These are phyloP conservation scores for Agelastica alni DNA, from an alignment of 2,888 invertebrate genomes.

Conservation along the genomic window DNA sequence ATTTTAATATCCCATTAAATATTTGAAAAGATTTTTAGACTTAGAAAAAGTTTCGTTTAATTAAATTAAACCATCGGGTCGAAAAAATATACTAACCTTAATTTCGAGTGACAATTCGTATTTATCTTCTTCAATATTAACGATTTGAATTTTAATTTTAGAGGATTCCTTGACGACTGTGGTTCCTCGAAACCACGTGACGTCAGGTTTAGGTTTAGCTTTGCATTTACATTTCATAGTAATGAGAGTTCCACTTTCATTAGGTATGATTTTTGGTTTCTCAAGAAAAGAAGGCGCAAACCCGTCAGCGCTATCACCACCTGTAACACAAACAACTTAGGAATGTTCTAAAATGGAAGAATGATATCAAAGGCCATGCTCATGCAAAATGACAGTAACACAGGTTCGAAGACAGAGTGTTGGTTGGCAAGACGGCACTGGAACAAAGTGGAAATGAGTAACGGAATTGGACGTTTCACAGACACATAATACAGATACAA, in stretches of 20 bases:
- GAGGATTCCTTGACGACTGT: conserved; percentile 82
- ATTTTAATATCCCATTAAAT: too few relatives aligned
- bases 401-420: conserved; percentile 43
- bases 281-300: conserved; percentile 97
- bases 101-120: conserved; percentile 86
- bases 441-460: conserved; percentile 47
- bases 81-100: conserved; percentile 63
- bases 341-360: conserved; percentile 41
- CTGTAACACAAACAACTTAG: conserved; percentile 60
- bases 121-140: conserved; percentile 78
- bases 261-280: conserved; percentile 98
- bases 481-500: conserved; percentile 38
- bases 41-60: too few relatives aligned
- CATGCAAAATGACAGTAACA: conserved; percentile 54
- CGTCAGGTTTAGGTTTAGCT: conserved; percentile 92
- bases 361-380: conserved; percentile 54
- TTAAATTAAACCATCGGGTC: too few relatives aligned
- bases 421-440: conserved; percentile 44
- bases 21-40: too few relatives aligned
- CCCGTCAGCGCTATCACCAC: conserved; percentile 89
- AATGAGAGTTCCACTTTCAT: conserved; percentile 94
- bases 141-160: conserved; percentile 80
- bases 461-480: conserved; percentile 50
- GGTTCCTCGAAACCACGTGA: conserved; percentile 94
- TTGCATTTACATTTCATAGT: conserved; percentile 96